These are phyloP conservation scores for Cynoglossus semilaevis DNA, from an alignment of 2,113 vertebrate species.

Conservation along the genomic window DNA sequence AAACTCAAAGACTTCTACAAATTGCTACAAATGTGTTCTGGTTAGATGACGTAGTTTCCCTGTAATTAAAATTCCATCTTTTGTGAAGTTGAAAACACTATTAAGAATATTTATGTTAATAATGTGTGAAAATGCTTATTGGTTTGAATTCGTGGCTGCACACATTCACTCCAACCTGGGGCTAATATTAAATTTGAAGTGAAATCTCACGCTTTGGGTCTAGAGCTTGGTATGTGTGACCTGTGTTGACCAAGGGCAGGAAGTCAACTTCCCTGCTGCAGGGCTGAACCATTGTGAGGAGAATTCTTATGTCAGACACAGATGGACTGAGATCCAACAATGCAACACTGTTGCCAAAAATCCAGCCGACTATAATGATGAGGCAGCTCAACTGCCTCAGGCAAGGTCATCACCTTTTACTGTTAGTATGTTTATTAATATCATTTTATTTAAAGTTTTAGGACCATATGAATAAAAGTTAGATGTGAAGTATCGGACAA, in stretches of 20 bases:
- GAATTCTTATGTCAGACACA: constrained; percentile 16
- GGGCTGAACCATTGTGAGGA: constrained; percentile 29
- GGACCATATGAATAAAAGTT: neutral
- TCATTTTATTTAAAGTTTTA: constrained; percentile 5
- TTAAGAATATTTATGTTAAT: neutral
- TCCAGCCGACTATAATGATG: neutral
- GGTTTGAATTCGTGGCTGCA: neutral
- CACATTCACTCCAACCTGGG: constrained; percentile 5
- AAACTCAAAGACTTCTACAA: too few species aligned
- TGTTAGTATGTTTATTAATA: neutral
- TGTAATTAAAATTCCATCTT: too few species aligned
- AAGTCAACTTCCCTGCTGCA: constrained; percentile 4
- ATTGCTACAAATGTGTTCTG: too few species aligned
- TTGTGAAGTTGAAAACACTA: too few species aligned
- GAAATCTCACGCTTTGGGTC: constrained; percentile 12
- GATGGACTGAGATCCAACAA: constrained; percentile 21
- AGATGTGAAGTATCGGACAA: neutral
- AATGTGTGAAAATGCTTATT: neutral
- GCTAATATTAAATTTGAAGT: constrained; percentile 1
- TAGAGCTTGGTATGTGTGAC: constrained; percentile 20
- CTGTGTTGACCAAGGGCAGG: constrained; percentile 16
- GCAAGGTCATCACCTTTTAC: constrained; percentile 10
- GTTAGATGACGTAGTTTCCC: too few species aligned
- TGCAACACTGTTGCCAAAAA: constrained; percentile 5
- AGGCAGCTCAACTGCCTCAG: constrained; percentile 1